Conservation (phyloP, 2,113 vertebrate species). For the Pitta sordida region DNA sequence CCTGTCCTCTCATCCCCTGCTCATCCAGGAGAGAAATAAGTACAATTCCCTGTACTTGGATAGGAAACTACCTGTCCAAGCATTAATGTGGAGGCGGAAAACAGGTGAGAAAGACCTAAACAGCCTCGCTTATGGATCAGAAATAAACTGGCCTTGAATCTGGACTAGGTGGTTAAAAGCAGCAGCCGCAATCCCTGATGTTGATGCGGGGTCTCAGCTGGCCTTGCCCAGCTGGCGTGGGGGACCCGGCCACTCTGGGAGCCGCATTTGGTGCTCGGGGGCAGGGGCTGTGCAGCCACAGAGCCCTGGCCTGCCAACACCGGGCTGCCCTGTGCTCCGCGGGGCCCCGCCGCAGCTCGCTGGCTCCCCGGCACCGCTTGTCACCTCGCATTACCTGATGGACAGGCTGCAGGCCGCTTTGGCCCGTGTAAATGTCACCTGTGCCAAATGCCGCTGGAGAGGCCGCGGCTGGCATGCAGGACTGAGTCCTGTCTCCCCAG, state of each 20-base stretch:
- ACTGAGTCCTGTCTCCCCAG: background rate
- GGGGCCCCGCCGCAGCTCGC: background rate
- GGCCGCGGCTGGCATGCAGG: background rate
- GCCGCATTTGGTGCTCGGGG: fast-evolving
- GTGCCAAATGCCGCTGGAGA: background rate
- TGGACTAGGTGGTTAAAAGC: background rate
- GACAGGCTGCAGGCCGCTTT: background rate
- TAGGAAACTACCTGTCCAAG: background rate
- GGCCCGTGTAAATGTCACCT: slow-evolving; percentile 49
- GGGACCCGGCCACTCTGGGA: background rate
- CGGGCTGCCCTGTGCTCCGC: background rate
- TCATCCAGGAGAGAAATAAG: background rate
- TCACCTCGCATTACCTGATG: slow-evolving; percentile 21
- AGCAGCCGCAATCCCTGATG: background rate
- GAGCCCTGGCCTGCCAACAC: fast-evolving
- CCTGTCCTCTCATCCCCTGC: background rate
- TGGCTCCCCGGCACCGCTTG: background rate
- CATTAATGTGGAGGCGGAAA: background rate
- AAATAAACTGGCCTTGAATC: background rate
- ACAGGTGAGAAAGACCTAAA: background rate
- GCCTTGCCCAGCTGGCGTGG: background rate
- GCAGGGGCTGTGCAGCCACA: background rate
- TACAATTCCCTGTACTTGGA: background rate
- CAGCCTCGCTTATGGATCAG: background rate
- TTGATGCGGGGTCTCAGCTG: background rate